Percentiles rank a stretch among this genome's conserved stretches.
These are phyloP conservation scores for Lasioglossum pauxillum DNA, from an alignment of 2,888 invertebrate species.

Conservation along the genomic window DNA sequence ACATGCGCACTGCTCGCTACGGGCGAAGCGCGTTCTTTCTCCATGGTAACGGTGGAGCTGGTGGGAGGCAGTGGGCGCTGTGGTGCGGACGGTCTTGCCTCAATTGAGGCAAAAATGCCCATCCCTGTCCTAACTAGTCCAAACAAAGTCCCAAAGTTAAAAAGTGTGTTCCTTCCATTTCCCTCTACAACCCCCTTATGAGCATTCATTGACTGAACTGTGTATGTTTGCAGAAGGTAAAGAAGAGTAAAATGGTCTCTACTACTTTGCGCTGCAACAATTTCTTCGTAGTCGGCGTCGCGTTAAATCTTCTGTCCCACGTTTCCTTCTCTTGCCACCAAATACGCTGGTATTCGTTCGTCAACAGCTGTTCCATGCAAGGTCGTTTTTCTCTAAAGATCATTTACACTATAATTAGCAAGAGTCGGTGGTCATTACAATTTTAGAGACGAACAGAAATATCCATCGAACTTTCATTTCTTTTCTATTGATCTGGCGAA, in stretches of 20 bases:
- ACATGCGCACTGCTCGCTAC: too few species aligned
- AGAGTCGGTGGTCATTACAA: background rate
- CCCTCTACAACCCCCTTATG: too few species aligned
- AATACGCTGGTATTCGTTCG: slow-evolving; percentile 76
- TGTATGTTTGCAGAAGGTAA: background rate
- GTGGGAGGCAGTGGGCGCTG: too few species aligned
- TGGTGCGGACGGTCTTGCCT: too few species aligned
- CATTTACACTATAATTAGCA: background rate
- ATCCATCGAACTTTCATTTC: background rate
- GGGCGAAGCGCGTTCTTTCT: too few species aligned
- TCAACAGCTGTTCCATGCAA: slow-evolving; percentile 72
- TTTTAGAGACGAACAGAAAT: background rate
- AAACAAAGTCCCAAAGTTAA: too few species aligned
- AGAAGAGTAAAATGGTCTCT: background rate
- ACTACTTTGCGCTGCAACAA: slow-evolving; percentile 57
- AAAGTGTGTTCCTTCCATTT: too few species aligned
- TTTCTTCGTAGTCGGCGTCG: slow-evolving; percentile 31
- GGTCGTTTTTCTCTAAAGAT: slow-evolving; percentile 66
- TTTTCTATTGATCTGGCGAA: background rate
- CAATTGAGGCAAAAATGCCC: too few species aligned
- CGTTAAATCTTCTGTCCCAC: slow-evolving; percentile 61
- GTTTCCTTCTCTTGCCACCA: slow-evolving; percentile 73
- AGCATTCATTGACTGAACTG: too few species aligned
- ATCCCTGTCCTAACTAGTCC: too few species aligned
- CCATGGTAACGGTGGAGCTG: too few species aligned